Base-by-base conservation (phyloP, 2,797 vertebrate genomes). In the Zonotrichia albicollis region DNA sequence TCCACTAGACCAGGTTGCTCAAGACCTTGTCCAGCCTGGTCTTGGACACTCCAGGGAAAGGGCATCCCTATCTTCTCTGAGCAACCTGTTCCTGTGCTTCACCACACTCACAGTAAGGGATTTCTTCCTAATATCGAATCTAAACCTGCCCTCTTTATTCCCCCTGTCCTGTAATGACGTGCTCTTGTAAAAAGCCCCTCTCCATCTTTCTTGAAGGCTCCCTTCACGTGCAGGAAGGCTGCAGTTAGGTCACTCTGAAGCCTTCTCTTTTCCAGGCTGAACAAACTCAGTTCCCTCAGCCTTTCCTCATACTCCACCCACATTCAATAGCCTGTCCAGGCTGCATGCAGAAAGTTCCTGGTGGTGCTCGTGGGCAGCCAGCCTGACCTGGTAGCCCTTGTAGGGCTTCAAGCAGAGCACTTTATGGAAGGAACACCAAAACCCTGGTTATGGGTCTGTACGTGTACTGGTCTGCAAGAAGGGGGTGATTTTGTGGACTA, bases 291-390 rank as follows among this genome's bases (percentile, higher is more conserved):
- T 38, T 71, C 38, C 27, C 10, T 45, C 29, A 23, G 38, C 38
- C n/a, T 71, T 83, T 58, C 23, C 12, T 70, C 10, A 19, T 21
- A 22, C 13, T 51, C 50, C 32, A 36, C 6, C 11, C 12, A 30
- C 21, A 5, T 5, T 7, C 53, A 32, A 34, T 36, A 58, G 4
- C 22, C 32, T 2, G 0, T 10, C 36, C 15, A 21, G 26, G 40
- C 22, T 46, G 22, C 8, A 2, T 1, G 19, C 16, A 55, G 62
- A 62, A 43, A 11, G 23, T 16, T 26, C 20, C 48, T 20, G 50
- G 27, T 8, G 26, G 23, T 30, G 36, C 21, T 14, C 0, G 0
- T 0, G 4, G 30, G 16, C 77, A 75, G 26, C 13, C 70, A 50
- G 45, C 18, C 64, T 27, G 27, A 46, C 3, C 64, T 32, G 30